Base-by-base conservation (phyloP, 2,797 vertebrate species). In the Erithacus rubecula region DNA sequence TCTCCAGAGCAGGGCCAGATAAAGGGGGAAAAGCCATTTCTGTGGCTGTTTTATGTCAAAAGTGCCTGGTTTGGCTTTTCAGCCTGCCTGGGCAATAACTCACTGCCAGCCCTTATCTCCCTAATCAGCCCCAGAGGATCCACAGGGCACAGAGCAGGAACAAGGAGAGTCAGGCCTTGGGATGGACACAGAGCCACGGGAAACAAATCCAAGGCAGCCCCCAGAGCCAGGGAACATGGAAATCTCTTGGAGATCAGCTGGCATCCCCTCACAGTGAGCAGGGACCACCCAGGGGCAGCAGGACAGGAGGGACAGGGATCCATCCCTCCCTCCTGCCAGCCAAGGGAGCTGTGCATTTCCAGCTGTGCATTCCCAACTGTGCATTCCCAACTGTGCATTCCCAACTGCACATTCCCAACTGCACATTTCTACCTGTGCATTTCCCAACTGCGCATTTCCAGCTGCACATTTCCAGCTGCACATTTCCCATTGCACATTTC, bases 1-100 rank as follows among this genome's bases (percentile, higher is more conserved):
- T 91, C 74, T 95, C 81, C 39, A 60, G 13, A 92, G 56, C 37
- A 72, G 34, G 76, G 62, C 20, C 67, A 85, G 89, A 94, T 90
- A 88, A 8, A 32, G 30, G 30, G 30, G 5, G 2, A 34, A 51
- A 59, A 43, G 6, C 12, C 51, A 26, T 17, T 83, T 91, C 9
- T 41, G 56, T 60, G 67, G 5, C 52, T 94, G 60, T 23, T 91
- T 78, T 83, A 29, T 95, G 53, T 94, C 58, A 6, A 11, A 87
- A 62, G 18, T 63, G 36, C 62, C 78, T 18, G 10, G 8, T 74
- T 47, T 78, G 70, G 29, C 44, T 93, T 87, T 71, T 14, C 3
- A 11, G n/a, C 10, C 53, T 34, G 49, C 22, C 44, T 12, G 11
- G 41, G 93, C 52, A 82, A 78, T 87, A 90, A 90, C 4, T 92